These are phyloP conservation scores for Aegithalos caudatus DNA, from an alignment of 2,113 vertebrate species.

Conservation along the genomic window DNA sequence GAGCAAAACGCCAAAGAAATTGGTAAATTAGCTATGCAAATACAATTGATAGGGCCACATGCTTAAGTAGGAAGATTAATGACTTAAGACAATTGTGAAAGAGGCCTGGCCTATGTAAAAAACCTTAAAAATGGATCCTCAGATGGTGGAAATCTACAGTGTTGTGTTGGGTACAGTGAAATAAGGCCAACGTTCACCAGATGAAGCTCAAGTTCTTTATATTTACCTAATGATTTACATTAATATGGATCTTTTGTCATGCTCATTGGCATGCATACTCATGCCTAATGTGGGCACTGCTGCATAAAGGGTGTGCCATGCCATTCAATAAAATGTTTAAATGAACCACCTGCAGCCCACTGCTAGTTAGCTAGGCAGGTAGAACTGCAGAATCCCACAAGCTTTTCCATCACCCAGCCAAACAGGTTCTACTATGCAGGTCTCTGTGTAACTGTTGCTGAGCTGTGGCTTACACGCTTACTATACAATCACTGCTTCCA, in stretches of 20 bases:
- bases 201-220: background rate
- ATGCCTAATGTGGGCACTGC: background rate
- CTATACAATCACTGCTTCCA: background rate
- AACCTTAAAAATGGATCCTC: background rate
- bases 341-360: background rate
- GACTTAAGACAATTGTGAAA: background rate
- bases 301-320: background rate
- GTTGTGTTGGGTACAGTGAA: background rate
- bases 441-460: background rate
- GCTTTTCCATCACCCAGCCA: background rate
- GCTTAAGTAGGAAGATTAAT: background rate
- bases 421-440: background rate
- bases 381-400: background rate
- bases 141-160: background rate
- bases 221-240: background rate
- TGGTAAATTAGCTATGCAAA: background rate
- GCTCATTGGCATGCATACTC: background rate
- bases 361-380: background rate
- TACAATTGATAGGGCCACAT: background rate
- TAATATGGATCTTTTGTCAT: background rate
- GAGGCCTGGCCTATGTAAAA: background rate
- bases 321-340: background rate
- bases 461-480: background rate
- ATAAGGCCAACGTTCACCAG: background rate
- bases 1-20: background rate